A percentile compares a stretch with the other conserved stretches of the same genome.
These are phyloP conservation scores for Betta splendens DNA, from an alignment of 2,797 vertebrate species.

Conservation along the genomic window DNA sequence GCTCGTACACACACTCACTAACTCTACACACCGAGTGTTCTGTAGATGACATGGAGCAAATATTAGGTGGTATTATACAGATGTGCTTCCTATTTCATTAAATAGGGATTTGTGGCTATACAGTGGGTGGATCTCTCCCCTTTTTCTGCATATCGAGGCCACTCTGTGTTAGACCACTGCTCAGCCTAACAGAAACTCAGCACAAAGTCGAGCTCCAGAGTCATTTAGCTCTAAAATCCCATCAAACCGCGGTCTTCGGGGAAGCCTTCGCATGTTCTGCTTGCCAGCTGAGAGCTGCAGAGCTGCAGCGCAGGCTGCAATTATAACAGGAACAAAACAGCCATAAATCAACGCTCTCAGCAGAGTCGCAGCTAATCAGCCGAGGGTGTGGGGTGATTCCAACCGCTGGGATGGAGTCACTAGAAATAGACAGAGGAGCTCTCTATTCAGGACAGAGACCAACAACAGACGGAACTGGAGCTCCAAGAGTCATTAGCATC, in stretches of 20 bases:
- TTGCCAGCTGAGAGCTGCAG: conserved; percentile 27
- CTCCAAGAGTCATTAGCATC: conserved; percentile 59
- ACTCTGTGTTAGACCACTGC: conserved; percentile 16
- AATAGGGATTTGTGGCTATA: neutral
- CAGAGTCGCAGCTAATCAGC: conserved; percentile 63
- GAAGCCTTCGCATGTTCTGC: conserved; percentile 23
- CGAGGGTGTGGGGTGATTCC: conserved; percentile 49
- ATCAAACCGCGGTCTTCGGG: conserved; percentile 42
- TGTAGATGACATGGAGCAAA: no score
- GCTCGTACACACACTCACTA: neutral
- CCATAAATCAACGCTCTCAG: conserved; percentile 71
- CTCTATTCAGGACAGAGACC: conserved; percentile 58
- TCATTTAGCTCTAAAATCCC: conserved; percentile 36
- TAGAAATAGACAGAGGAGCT: conserved; percentile 67
- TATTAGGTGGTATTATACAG: no score
- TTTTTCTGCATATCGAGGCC: neutral
- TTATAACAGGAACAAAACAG: conserved; percentile 62
- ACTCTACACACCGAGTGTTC: neutral
- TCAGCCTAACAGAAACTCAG: conserved; percentile 32
- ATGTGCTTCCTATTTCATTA: conserved; percentile 12
- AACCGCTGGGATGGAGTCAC: conserved; percentile 61
- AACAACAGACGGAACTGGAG: conserved; percentile 52
- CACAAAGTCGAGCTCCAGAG: conserved; percentile 18
- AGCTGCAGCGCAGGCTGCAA: conserved; percentile 28
- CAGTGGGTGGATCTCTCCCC: neutral